Base-by-base conservation (phyloP, 2,888 invertebrate genomes). In the Drosophila robusta region DNA sequence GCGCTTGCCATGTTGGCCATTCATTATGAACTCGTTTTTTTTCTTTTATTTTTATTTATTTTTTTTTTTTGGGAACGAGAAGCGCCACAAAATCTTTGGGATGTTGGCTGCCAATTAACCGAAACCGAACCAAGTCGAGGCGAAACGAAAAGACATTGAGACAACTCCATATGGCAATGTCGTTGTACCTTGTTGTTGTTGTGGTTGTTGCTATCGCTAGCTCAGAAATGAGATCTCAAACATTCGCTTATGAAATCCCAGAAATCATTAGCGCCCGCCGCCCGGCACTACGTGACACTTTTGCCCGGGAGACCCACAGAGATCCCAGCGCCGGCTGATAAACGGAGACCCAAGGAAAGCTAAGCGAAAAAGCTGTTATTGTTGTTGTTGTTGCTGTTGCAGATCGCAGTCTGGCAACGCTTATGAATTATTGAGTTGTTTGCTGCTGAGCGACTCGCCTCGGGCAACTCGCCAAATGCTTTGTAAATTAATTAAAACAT, bases 401-500 rank as follows among this genome's bases (percentile, higher is more conserved):
- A 34, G 61, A 32, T 46, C 29, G 36, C 39, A 32, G 58, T 55
- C 63, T 54, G 71, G 56, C 63, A 72, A 56, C 32, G 70, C 65
- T 85, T 74, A 82, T 87, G 86, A 87, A 82, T 85, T 87, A 85
- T 85, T 85, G 70, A 85, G 84, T 87, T 77, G 87, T 76, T 68
- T 46, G 45, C 54, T 60, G 34, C 45, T 47, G 24, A 32, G 34
- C 38, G 34, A 24, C 32, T 51, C 39, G 55, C 67, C 76, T 45
- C 64, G 41, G 63, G 75, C 73, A 57, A 52, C 47, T 24, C 24
- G 34, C 16, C 49, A 42, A 45, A 52, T 52, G 41, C 45, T 61
- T 71, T 64, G 64, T 74, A 87, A 85, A 87, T 85, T 85, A 87
- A 85, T 85, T 85, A 87, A 85, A 85, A 87, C 86, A 87, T 85